These are phyloP conservation scores for Rhodeus uyekii DNA, from an alignment of 2,797 vertebrate species.

Conservation along the genomic window DNA sequence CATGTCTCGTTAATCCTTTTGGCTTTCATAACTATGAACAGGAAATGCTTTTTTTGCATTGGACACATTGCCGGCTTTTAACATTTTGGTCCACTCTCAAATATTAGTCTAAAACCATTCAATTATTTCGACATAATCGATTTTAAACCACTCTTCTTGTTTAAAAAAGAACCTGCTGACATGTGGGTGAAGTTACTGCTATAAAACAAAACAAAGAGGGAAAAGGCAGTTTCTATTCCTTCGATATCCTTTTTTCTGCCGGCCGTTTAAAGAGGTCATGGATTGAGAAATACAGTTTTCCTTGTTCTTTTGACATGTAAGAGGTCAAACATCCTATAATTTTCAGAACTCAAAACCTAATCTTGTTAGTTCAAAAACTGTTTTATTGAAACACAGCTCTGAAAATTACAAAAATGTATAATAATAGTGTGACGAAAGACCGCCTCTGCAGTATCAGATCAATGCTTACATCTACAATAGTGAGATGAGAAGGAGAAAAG, in stretches of 20 bases:
- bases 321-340: neutral
- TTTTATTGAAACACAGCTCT: neutral
- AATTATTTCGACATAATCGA: neutral
- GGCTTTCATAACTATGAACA: conserved; percentile 44
- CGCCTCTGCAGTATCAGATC: neutral
- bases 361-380: neutral
- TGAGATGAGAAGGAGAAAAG: neutral
- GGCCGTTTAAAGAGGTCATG: neutral
- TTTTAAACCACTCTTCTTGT: neutral
- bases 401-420: too few species aligned
- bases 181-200: neutral
- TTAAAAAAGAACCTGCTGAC: neutral
- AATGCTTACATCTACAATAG: neutral
- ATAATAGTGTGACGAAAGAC: neutral
- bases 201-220: neutral
- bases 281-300: neutral
- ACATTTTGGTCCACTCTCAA: neutral
- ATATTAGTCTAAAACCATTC: neutral
- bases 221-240: neutral
- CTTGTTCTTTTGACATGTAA: neutral
- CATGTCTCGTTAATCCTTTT: conserved; percentile 40
- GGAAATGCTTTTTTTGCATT: conserved; percentile 47
- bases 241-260: neutral
- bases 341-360: neutral
- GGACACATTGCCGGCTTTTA: conserved; percentile 2